Evolutionary conservation across 2,797 vertebrate genomes (phyloP), one percentile per base, ranked within the genome.

Genomic region (Platyrinchus mystaceus): DNA sequence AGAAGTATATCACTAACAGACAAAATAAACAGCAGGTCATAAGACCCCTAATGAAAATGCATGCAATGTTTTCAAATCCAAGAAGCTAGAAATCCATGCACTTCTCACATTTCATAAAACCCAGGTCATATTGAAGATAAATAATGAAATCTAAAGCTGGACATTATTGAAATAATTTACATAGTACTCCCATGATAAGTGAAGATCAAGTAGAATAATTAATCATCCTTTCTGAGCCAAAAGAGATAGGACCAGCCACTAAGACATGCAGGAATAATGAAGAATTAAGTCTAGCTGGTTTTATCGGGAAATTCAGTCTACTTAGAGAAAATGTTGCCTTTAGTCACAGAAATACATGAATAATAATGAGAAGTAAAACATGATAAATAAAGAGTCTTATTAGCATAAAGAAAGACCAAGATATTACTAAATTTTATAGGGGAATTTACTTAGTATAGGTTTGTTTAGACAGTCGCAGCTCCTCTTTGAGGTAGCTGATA

Each of bases 191-290:
- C 69, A 92, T 49, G 69, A 44, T 83, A 96, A 95, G 39, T 82
- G 69, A 90, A 92, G 70, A 95, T 94, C 83, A 96, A 94, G 52
- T 79, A n/a, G 75, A 96, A 95, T 94, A 85, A 91, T 96, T 97
- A 94, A 93, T 86, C 82, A 46, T 60, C 7, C 52, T 84, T 59
- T 46, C 84, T 94, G 83, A 96, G 78, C 36, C 66, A 66, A 74
- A 41, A 93, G 21, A 60, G 37, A 84, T 56, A 93, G 62, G 53
- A 93, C 53, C 76, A 95, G 49, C n/a, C 74, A 87, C 39, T 81
- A 67, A 92, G 58, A 89, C 24, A 41, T 30, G 55, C 26, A 94
- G 78, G 24, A 93, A 95, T 95, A 96, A 88, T 56, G 87, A 94
- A 71, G 27, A 55, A 80, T 64, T 88, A 71, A 68, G 66, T 32